phyloP scores from a whole-genome alignment of 2,888 invertebrate genomes.

The Hirudinaria manillensis region DNA sequence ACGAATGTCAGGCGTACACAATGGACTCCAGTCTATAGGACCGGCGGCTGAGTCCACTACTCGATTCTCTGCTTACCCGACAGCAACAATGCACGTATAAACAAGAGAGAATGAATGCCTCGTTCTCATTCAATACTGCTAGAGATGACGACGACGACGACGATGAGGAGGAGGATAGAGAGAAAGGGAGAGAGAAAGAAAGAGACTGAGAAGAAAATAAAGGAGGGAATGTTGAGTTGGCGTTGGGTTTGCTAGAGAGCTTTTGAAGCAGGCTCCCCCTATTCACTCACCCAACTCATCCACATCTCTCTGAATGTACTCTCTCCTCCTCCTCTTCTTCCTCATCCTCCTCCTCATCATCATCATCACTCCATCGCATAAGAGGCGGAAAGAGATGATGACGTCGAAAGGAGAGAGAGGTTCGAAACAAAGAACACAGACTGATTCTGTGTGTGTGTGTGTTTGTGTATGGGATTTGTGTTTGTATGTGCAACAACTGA shows the following conservation, averaged over 20 bases:
- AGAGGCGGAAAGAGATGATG: too few species aligned
- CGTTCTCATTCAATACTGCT: not conserved
- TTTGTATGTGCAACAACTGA: too few species aligned
- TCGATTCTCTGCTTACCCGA: not conserved
- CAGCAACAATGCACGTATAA: not conserved
- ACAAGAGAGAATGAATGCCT: constrained; percentile 19
- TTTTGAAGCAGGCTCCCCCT: not conserved
- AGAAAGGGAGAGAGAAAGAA: constrained; percentile 30
- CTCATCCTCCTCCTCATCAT: not conserved
- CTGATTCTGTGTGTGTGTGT: too few species aligned
- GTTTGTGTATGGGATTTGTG: too few species aligned
- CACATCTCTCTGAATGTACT: too few species aligned
- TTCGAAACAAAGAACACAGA: too few species aligned
- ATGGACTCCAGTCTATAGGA: too few species aligned
- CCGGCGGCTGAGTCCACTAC: too few species aligned
- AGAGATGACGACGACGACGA: not conserved
- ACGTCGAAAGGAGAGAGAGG: too few species aligned
- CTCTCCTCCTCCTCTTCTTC: too few species aligned
- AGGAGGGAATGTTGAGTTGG: not conserved
- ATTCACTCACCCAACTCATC: too few species aligned
- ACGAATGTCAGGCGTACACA: too few species aligned
- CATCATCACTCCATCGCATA: not conserved
- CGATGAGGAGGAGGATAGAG: constrained; percentile 1
- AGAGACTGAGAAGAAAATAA: constrained; percentile 30
- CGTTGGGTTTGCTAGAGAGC: not conserved